phyloP scores from a whole-genome alignment of 2,888 invertebrate genomes.

The Cheilosia vernalis region DNA sequence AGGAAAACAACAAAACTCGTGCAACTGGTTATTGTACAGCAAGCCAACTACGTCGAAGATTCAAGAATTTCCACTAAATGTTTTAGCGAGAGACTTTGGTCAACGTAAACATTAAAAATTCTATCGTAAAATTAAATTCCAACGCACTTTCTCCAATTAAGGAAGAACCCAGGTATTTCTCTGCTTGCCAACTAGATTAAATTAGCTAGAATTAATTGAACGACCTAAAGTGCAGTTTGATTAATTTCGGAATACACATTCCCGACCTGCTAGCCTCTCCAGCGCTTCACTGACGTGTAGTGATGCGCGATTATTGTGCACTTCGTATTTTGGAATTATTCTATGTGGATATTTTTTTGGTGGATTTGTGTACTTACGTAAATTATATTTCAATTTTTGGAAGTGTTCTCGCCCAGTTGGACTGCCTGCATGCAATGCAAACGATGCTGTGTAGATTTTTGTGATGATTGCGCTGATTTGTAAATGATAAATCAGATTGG shows the following conservation, averaged over 20 bases:
- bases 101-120: conserved; percentile 56
- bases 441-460: conserved; percentile 5
- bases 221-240: conserved; percentile 38
- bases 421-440: conserved; percentile 41
- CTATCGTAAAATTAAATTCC: conserved; percentile 23
- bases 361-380: conserved; percentile 67
- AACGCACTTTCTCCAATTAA: conserved; percentile 26
- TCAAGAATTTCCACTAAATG: conserved; percentile 16
- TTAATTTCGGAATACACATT: conserved; percentile 46
- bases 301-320: background rate
- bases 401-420: conserved; percentile 21
- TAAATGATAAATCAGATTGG: conserved; percentile 36
- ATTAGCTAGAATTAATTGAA: conserved; percentile 52
- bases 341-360: conserved; percentile 20
- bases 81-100: background rate
- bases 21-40: conserved; percentile 69
- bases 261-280: background rate
- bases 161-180: background rate
- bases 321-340: conserved; percentile 42
- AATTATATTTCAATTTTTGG: conserved; percentile 43
- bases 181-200: conserved; percentile 16
- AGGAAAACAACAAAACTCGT: conserved; percentile 59
- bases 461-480: conserved; percentile 13
- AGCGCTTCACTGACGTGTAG: conserved; percentile 27
- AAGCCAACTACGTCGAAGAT: conserved; percentile 33